A percentile compares a stretch with the other conserved stretches of the same genome.
Conservation (phyloP, 1,140 invertebrate genomes). For the Drosophila takahashii region DNA sequence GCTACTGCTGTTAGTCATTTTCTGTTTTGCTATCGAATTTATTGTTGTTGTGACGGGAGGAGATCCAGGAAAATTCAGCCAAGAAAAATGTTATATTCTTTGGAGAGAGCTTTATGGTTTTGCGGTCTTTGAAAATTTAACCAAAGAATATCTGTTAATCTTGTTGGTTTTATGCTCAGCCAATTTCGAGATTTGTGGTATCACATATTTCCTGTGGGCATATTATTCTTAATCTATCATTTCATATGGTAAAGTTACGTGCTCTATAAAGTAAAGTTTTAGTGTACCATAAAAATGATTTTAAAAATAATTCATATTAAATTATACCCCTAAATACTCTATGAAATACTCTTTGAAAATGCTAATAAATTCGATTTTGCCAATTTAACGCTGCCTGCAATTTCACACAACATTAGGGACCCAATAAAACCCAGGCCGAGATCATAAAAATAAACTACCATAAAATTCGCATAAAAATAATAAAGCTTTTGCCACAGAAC, state of each 20-base stretch:
- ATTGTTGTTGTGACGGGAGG: constrained; percentile 18
- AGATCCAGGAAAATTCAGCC: background rate
- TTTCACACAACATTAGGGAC: background rate
- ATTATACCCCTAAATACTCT: too few relatives aligned
- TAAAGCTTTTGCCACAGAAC: constrained; percentile 2
- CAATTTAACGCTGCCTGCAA: background rate
- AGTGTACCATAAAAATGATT: too few relatives aligned
- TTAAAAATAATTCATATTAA: too few relatives aligned
- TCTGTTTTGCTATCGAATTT: constrained; percentile 38
- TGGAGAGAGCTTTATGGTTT: background rate
- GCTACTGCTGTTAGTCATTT: constrained; percentile 54
- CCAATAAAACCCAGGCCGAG: background rate
- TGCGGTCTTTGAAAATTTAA: constrained; percentile 20
- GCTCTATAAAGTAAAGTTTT: constrained; percentile 16
- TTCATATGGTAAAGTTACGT: constrained; percentile 18
- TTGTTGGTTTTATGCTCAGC: constrained; percentile 11
- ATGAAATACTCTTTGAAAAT: too few relatives aligned
- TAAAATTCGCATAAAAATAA: background rate
- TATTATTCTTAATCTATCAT: background rate
- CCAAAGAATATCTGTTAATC: background rate
- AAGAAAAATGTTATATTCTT: constrained; percentile 4
- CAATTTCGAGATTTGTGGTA: constrained; percentile 3
- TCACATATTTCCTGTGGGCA: background rate
- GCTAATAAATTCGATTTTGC: background rate
- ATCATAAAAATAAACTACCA: background rate